Evolutionary conservation across 2,113 vertebrate genomes (phyloP).

Genomic region (Malurus cyaneus): DNA sequence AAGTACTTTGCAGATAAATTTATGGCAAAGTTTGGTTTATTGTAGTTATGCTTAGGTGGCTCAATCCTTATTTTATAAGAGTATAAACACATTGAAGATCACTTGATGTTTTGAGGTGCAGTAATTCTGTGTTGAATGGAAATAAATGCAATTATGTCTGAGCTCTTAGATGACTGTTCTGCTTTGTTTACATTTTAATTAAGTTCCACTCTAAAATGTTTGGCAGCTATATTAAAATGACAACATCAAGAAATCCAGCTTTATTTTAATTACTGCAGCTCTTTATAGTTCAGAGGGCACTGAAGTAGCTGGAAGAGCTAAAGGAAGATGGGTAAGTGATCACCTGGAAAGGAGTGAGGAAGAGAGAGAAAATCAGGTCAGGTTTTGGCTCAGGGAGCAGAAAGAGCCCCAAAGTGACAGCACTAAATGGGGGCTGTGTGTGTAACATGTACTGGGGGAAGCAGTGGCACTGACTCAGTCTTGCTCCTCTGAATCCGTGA

Average conservation of each 20-base stretch:
- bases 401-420: neutral
- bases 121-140: neutral
- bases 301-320: neutral
- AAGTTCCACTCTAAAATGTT: neutral
- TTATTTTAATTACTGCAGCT: neutral
- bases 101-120: neutral
- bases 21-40: neutral
- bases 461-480: neutral
- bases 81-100: neutral
- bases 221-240: neutral
- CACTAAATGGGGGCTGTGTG: neutral
- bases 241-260: neutral
- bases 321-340: neutral
- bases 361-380: neutral
- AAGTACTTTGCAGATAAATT: neutral
- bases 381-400: neutral
- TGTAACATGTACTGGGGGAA: rapidly evolving
- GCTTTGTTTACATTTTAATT: neutral
- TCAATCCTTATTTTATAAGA: neutral
- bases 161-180: neutral
- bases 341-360: neutral
- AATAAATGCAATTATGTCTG: neutral
- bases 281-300: neutral
- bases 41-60: neutral
- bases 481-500: neutral